Base-by-base conservation (phyloP, 2,888 invertebrate genomes). In the Anoplius nigerrimus region DNA sequence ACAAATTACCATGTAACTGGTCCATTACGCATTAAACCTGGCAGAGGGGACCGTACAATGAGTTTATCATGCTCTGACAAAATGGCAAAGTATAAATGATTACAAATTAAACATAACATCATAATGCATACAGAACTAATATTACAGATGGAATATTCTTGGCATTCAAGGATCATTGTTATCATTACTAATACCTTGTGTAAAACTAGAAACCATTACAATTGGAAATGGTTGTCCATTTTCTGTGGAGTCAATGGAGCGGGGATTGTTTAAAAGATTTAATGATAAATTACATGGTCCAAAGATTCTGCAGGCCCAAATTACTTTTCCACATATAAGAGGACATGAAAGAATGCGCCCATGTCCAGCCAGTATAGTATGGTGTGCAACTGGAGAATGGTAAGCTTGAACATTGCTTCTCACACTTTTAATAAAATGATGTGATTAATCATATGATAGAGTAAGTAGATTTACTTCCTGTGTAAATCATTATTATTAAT, bases 1-100 rank as follows among this genome's bases (percentile, higher is more conserved):
- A 82, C 84, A 58, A 89, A 91, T 75, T 94, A 94, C 86, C 96
- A 97, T 84, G 87, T 91, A 54, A 85, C 93, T 15, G 94, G 95
- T 27, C 92, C 92, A 77, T 91, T 96, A 11, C 91, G 98, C 65
- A 97, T 94, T 0, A 98, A 98, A 89, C 98, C 98, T 27, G 98
- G 97, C 0, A 91, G 97, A 82, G 98, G 98, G 0, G 94, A 96
- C 85, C 93, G 93, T 56, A 98, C 98, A 0, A 87, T 95, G 51
- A 97, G 97, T 11, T 93, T 98, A 81, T 97, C 97, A 0, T 98
- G 98, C 88, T 98, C 97, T 88, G 98, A 98, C 89, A 98, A 98
- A 91, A 90, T 98, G 15, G 93, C 97, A 2, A 89, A 87, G 88
- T 88, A 77, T 71, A 76, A 5, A 63, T 34, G 24, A 27, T 18